Conservation (phyloP, 2,113 vertebrate species). For the Dissostichus mawsoni region DNA sequence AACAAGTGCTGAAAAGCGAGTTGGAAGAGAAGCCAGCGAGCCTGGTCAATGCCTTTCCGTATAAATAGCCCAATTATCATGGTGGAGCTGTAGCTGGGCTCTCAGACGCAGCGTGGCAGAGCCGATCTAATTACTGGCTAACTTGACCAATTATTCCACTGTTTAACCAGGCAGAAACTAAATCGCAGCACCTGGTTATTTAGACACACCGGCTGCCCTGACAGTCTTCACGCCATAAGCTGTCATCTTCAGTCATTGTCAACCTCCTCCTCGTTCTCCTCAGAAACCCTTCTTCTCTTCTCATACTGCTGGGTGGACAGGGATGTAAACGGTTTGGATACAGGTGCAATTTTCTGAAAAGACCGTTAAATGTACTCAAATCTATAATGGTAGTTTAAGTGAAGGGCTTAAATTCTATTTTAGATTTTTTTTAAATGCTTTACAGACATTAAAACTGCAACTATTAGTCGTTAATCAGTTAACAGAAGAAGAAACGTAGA, state of each 20-base stretch:
- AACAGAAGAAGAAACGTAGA: too few relatives aligned
- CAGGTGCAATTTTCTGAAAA: too few relatives aligned
- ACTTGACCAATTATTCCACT: slow-evolving; percentile 78
- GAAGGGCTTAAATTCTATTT: too few relatives aligned
- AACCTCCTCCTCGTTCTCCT: slow-evolving; percentile 37
- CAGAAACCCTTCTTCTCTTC: background rate
- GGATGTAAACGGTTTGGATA: background rate
- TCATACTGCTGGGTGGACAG: background rate
- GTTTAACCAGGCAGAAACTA: slow-evolving; percentile 78
- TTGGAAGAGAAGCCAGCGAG: slow-evolving; percentile 61
- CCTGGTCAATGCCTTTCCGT: slow-evolving; percentile 66
- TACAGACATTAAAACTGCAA: too few relatives aligned
- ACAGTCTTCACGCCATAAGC: slow-evolving; percentile 59
- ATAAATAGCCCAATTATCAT: slow-evolving; percentile 81
- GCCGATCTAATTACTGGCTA: slow-evolving; percentile 76
- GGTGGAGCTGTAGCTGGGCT: slow-evolving; percentile 46
- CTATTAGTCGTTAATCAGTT: too few relatives aligned
- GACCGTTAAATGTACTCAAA: background rate
- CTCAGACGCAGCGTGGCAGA: slow-evolving; percentile 62
- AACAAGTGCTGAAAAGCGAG: slow-evolving; percentile 65
- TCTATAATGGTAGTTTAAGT: too few relatives aligned
- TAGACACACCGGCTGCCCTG: slow-evolving; percentile 63
- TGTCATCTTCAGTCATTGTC: slow-evolving; percentile 74
- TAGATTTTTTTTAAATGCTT: too few relatives aligned
- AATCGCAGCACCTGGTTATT: slow-evolving; percentile 75